Conservation (phyloP, 2,888 invertebrate species). For the Rhodophaea formosa region DNA sequence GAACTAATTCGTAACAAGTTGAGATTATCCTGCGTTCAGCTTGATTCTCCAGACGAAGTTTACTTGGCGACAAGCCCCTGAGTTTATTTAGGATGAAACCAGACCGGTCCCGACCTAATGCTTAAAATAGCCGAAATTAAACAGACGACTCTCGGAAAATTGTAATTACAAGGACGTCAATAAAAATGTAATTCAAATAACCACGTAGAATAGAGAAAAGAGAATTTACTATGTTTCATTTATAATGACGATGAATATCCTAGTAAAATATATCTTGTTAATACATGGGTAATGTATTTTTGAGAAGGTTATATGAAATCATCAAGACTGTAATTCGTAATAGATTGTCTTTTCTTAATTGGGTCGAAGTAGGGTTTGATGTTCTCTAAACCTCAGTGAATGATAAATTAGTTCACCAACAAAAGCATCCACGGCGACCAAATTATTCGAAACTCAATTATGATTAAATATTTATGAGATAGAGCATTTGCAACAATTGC, state of each 20-base stretch:
- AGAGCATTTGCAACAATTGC: background rate
- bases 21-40: too few relatives aligned
- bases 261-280: background rate
- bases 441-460: background rate
- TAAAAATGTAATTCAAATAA: too few relatives aligned
- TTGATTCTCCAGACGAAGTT: background rate
- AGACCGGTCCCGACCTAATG: background rate
- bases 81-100: conserved; percentile 1
- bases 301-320: background rate
- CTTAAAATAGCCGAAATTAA: background rate
- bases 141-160: too few relatives aligned
- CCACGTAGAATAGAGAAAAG: too few relatives aligned
- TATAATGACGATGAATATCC: too few relatives aligned
- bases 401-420: background rate
- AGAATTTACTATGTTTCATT: too few relatives aligned
- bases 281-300: background rate
- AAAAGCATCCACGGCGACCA: background rate
- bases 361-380: background rate
- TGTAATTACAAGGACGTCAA: too few relatives aligned
- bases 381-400: background rate
- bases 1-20: too few relatives aligned
- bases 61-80: background rate
- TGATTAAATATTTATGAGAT: background rate
- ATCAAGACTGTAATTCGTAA: background rate
- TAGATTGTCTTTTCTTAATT: background rate